Conservation (phyloP, 2,113 vertebrate species). For the Gymnarchus niloticus region DNA sequence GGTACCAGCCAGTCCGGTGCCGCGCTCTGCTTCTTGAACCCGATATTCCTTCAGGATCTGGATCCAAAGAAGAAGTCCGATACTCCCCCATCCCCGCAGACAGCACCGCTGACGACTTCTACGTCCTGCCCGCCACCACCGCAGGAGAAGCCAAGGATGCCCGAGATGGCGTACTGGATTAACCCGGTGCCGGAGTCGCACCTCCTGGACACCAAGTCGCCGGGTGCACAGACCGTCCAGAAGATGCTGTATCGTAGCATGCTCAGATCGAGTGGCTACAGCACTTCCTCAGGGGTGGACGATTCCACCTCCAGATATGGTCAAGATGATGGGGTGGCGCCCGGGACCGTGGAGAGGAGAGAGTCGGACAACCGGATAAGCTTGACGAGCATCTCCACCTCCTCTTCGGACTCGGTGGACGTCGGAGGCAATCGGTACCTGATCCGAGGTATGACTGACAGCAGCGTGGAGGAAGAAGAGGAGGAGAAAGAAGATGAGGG, state of each 20-base stretch:
- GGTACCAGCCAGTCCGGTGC: constrained; percentile 83
- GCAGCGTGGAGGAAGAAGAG: constrained; percentile 76
- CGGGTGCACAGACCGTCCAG: constrained; percentile 40
- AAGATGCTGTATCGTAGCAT: constrained; percentile 49
- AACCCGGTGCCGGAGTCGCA: constrained; percentile 49
- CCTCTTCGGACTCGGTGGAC: constrained; percentile 86
- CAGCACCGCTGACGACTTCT: constrained; percentile 30
- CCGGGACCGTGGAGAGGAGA: constrained; percentile 33
- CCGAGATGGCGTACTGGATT: constrained; percentile 66
- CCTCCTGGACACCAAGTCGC: constrained; percentile 36
- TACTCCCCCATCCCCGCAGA: constrained; percentile 39
- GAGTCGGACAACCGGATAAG: constrained; percentile 71
- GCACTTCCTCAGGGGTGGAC: background rate
- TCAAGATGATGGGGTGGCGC: background rate
- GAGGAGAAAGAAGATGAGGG: constrained; percentile 50
- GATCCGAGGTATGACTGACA: constrained; percentile 62
- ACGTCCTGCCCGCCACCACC: constrained; percentile 26
- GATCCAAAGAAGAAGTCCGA: constrained; percentile 47
- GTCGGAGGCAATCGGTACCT: constrained; percentile 56
- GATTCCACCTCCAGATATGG: constrained; percentile 5
- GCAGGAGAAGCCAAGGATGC: constrained; percentile 65
- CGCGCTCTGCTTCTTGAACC: constrained; percentile 92
- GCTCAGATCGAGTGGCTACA: constrained; percentile 49
- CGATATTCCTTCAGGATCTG: constrained; percentile 84
- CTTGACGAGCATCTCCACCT: constrained; percentile 91